Base-by-base conservation (phyloP, 2,888 invertebrate species). In the Polyploca ridens region DNA sequence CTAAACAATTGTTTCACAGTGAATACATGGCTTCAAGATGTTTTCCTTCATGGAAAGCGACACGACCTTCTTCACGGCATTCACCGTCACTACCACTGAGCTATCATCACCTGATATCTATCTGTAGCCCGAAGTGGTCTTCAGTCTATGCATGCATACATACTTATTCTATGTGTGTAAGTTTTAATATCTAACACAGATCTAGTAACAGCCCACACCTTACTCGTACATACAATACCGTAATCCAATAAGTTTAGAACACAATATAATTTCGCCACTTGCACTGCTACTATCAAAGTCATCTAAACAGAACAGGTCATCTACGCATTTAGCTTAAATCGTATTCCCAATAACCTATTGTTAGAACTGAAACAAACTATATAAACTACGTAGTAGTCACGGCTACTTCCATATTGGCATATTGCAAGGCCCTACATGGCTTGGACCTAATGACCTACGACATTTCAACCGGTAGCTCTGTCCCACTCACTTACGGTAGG, bases 401-500 rank as follows among this genome's bases (percentile, higher is more conserved):
- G 90, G 89, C 83, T 84, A 84, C 87, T 88, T 85, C 93, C 93
- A 93, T 94, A 94, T 92, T 93, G 93, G 94, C 93, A 91, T 93
- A 94, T 94, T 94, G 91, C 86, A 0, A 75, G 83, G 78, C 94
- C 93, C 74, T 93, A 93, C 88, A 91, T 88, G 91, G 93, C 78
- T 74, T 76, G 90, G 87, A 93, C 93, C 94, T 93, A 92, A 92
- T 93, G 94, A 93, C 94, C 94, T 93, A 89, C 88, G 93, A 94
- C 94, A 91, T 94, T 94, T 93, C 90, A 92, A 91, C 91, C 86
- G 85, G 83, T 88, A 85, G 75, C 82, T 65, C 78, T 65, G 72
- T 91, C 92, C 82, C 78, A 74, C 79, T 90, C 87, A 74, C 70
- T 75, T 75, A 62, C 67, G 63, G 66, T 69, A 74, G 62, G 87